Percentiles rank a stretch among this genome's conserved stretches.
Conservation (phyloP, 1,140 invertebrate genomes). For the Agrilus planipennis region DNA sequence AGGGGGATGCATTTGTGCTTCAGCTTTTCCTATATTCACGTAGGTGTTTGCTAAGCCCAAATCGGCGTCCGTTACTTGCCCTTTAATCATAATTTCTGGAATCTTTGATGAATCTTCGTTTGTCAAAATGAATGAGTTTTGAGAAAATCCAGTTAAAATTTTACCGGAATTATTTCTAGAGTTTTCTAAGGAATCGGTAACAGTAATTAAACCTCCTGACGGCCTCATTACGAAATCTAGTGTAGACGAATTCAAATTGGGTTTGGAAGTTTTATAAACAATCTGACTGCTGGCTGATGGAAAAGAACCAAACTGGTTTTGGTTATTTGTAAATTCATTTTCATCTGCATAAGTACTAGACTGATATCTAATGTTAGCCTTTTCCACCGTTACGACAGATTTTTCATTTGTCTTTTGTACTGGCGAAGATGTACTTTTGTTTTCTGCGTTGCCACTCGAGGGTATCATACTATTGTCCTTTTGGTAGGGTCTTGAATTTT, state of each 20-base stretch:
- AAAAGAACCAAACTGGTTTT: constrained; percentile 13
- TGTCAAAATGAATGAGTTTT: constrained; percentile 9
- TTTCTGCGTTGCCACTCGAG: too few relatives aligned
- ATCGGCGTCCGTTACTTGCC: constrained; percentile 33
- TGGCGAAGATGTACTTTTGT: too few relatives aligned
- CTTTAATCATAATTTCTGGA: constrained; percentile 28
- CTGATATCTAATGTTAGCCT: constrained; percentile 51
- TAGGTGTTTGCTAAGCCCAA: constrained; percentile 32
- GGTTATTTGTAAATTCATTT: constrained; percentile 15
- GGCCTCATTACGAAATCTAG: constrained; percentile 2
- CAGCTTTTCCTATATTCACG: constrained; percentile 35
- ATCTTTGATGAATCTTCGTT: constrained; percentile 15
- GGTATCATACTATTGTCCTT: too few relatives aligned
- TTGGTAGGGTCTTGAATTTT: too few relatives aligned
- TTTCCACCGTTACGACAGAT: constrained; percentile 38
- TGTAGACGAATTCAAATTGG: constrained; percentile 8
- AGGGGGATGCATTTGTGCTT: constrained; percentile 30
- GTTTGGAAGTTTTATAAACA: constrained; percentile 27
- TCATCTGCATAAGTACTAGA: constrained; percentile 38
- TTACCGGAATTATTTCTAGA: background rate
- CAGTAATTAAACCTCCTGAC: too few relatives aligned
- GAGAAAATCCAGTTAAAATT: background rate
- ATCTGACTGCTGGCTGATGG: constrained; percentile 26
- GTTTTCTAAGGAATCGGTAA: too few relatives aligned
- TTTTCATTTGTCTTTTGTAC: constrained; percentile 16